Evolutionary conservation across 2,797 vertebrate species (phyloP), one percentile per base, ranked within the genome.

Genomic region (Microctenopoma stevenorrisi): DNA sequence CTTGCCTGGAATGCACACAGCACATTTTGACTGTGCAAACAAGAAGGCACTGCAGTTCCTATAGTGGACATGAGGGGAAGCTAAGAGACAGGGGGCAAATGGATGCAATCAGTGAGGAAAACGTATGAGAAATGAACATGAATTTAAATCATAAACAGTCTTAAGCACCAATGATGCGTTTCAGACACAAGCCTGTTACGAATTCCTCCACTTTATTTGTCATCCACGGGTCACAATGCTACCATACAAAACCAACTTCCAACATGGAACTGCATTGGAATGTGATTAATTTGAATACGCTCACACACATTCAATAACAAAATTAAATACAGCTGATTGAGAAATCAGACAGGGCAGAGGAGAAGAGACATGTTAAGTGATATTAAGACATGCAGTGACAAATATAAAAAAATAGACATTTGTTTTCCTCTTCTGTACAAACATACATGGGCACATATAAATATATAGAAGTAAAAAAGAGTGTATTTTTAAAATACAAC

Each of bases 401-500:
- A 79, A 96, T 95, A 92, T 93, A 91, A 98, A 99, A 35, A 99
- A 99, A 99, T 98, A 99, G 94, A 98, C 95, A 94, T 96, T 96
- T 90, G 1, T 94, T 96, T 91, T 91, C 42, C 95, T 92, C 88
- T 93, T 91, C 91, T 94, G 92, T 94, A 94, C 92, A 95, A 93
- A 93, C 92, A 94, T 89, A 92, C 82, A 92, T 83, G 68, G 76
- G 90, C 89, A 92, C 88, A 92, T 91, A 93, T 90, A 93, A 91
- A 94, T 92, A 97, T 96, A 98, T 94, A 97, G 96, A 97, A 91
- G 94, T 97, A 98, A 95, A 98, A 98, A 98, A 93, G 83, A 78
- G 81, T 97, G 96, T 96, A 96, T 97, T 97, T 96, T 97, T 96
- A 95, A 97, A 97, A 97, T 98, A 98, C 96, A 97, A 96, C 96